These are phyloP conservation scores for Tachina lurida DNA, from an alignment of 2,888 invertebrate species.

Conservation along the genomic window DNA sequence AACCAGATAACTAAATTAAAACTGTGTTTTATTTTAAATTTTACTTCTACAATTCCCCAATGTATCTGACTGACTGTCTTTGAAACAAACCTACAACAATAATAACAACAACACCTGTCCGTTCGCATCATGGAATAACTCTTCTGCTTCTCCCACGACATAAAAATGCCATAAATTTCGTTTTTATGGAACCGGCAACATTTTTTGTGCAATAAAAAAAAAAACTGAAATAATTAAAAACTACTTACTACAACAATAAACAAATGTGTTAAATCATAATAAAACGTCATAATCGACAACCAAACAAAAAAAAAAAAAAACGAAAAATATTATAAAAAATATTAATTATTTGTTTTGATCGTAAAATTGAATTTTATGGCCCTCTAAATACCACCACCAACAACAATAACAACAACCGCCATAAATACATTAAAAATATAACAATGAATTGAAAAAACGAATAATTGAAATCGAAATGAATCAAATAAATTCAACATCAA, in stretches of 20 bases:
- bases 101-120: constrained; percentile 47
- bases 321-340: constrained; percentile 74
- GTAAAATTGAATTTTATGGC: constrained; percentile 81
- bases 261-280: constrained; percentile 47
- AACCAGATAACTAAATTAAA: constrained; percentile 70
- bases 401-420: constrained; percentile 72
- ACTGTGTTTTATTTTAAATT: constrained; percentile 65
- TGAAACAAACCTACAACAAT: constrained; percentile 21
- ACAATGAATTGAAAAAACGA: constrained; percentile 31
- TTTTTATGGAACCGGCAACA: constrained; percentile 63
- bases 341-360: constrained; percentile 82
- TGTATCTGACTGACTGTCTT: constrained; percentile 32
- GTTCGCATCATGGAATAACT: constrained; percentile 48
- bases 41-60: constrained; percentile 27
- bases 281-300: constrained; percentile 60
- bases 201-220: constrained; percentile 60
- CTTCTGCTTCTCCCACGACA: constrained; percentile 20
- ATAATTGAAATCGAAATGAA: constrained; percentile 19
- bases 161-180: constrained; percentile 51
- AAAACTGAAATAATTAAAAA: constrained; percentile 58
- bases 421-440: constrained; percentile 48
- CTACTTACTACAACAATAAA: constrained; percentile 47
- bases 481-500: constrained; percentile 22
- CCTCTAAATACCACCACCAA: constrained; percentile 70
- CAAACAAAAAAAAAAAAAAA: constrained; percentile 45